Evolutionary conservation across 2,888 invertebrate genomes (phyloP).

Genomic region (Rhagonycha fulva): DNA sequence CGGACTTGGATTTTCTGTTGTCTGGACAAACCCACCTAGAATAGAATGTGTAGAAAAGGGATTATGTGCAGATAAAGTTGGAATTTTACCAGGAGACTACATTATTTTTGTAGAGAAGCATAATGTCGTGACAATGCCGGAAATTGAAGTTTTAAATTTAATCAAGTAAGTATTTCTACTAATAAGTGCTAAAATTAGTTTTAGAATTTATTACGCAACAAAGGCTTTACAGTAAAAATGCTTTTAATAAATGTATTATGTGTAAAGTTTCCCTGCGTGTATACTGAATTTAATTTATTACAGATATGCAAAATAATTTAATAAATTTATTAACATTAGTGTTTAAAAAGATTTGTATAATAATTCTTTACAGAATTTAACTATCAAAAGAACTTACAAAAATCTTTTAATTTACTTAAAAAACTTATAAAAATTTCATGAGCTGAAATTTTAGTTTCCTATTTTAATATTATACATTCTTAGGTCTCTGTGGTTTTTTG

Average conservation of each 20-base stretch:
- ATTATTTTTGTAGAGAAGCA: conserved; percentile 86
- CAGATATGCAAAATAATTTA: no score
- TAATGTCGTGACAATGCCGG: conserved; percentile 82
- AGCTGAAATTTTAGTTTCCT: no score
- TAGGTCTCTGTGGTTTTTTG: no score
- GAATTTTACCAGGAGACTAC: conserved; percentile 82
- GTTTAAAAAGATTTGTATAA: no score
- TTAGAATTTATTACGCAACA: background rate
- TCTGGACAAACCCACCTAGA: conserved; percentile 87
- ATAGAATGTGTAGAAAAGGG: conserved; percentile 83
- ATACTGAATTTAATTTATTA: no score
- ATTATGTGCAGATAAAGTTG: conserved; percentile 81
- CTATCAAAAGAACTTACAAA: no score
- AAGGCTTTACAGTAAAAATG: background rate
- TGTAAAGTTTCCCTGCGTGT: background rate
- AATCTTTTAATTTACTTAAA: no score
- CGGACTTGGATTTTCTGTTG: conserved; percentile 86
- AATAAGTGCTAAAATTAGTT: no score
- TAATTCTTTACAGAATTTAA: no score
- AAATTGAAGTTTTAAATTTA: conserved; percentile 70
- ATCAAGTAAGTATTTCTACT: conserved; percentile 52
- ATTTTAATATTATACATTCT: no score
- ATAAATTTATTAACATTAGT: no score
- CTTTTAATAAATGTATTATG: background rate
- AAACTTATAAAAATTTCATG: no score